Conservation (phyloP, 2,113 vertebrate genomes). For the Cephalophus harveyi region DNA sequence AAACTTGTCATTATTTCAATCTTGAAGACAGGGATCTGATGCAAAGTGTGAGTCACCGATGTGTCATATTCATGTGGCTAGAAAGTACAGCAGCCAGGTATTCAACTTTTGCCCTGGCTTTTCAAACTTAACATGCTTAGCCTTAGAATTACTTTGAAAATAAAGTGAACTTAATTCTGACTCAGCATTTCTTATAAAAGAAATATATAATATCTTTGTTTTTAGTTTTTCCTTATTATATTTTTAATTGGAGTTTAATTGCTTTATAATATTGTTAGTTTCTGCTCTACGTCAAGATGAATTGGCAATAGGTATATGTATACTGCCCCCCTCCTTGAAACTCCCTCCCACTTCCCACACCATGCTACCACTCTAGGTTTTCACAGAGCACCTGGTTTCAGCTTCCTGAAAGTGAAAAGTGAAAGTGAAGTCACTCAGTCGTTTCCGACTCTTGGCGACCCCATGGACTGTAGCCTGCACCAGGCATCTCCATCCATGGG, state of each 20-base stretch:
- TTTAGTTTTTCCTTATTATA: not conserved
- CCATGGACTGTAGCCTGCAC: too few relatives aligned
- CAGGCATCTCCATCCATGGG: too few relatives aligned
- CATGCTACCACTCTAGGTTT: too few relatives aligned
- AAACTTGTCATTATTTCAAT: not conserved
- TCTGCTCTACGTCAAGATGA: not conserved
- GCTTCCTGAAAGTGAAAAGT: too few relatives aligned
- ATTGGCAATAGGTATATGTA: not conserved
- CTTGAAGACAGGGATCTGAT: not conserved
- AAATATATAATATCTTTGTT: not conserved
- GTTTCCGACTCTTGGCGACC: too few relatives aligned
- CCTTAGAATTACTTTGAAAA: not conserved
- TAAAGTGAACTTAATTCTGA: not conserved
- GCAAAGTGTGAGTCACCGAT: not conserved
- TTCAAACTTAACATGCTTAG: not conserved
- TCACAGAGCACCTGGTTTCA: too few relatives aligned
- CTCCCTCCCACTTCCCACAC: too few relatives aligned
- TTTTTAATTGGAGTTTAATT: not conserved
- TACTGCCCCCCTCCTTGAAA: not conserved
- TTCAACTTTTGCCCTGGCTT: not conserved
- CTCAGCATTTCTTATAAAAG: not conserved
- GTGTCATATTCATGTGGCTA: not conserved
- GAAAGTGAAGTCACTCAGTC: too few relatives aligned
- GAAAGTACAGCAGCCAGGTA: not conserved
- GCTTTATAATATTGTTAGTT: not conserved